phyloP scores from a whole-genome alignment of 1,140 invertebrate genomes.

The Trinorchestia longiramus region DNA sequence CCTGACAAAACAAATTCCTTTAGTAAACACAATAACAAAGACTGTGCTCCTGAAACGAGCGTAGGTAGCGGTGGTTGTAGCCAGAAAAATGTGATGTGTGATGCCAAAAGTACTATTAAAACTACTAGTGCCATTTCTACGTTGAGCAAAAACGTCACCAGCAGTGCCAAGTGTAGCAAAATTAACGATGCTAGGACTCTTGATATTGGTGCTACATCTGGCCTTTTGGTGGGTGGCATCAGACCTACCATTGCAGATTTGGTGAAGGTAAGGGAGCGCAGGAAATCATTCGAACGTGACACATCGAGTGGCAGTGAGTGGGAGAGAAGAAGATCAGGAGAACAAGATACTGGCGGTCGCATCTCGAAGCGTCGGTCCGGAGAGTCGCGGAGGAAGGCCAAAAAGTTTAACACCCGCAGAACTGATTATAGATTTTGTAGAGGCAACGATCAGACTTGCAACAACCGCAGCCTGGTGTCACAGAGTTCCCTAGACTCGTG shows the following conservation, averaged over 20 bases:
- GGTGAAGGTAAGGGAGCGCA: conserved; percentile 65
- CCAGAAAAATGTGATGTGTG: conserved; percentile 40
- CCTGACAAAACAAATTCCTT: neutral
- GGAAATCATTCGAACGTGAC: conserved; percentile 64
- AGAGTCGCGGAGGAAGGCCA: neutral
- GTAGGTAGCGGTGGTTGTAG: conserved; percentile 38
- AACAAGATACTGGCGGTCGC: neutral
- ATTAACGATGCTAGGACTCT: neutral
- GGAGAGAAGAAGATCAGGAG: conserved; percentile 41
- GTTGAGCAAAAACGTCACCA: neutral
- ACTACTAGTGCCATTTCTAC: conserved; percentile 50
- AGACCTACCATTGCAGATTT: conserved; percentile 66
- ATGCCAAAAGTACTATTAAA: conserved; percentile 47
- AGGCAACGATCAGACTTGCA: neutral
- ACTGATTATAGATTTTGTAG: neutral
- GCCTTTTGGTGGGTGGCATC: conserved; percentile 29
- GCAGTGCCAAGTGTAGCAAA: neutral
- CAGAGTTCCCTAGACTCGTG: conserved; percentile 35
- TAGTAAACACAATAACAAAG: neutral
- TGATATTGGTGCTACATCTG: neutral
- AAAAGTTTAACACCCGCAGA: neutral
- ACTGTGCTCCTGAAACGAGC: neutral
- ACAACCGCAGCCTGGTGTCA: neutral
- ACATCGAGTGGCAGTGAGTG: conserved; percentile 59
- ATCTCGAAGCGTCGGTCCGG: neutral